Evolutionary conservation across 2,797 vertebrate genomes (phyloP), one percentile per base, ranked within the genome.

Genomic region (Myiothlypis coronata): DNA sequence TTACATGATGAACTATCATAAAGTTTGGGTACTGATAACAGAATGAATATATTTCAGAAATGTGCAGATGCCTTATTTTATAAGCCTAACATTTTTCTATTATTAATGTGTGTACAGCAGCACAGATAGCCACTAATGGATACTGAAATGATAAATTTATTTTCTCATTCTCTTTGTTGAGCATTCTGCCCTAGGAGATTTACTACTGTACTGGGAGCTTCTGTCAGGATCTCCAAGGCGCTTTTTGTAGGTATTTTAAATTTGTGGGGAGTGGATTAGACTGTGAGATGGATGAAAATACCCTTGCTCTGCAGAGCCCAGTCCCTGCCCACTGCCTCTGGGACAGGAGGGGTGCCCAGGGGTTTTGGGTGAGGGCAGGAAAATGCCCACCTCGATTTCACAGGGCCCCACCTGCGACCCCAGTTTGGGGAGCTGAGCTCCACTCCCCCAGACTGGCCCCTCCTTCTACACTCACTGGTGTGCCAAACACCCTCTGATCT

Each of bases 1-100:
- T 95, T 97, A 96, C 92, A 89, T 34, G 87, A 95, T 44, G 26
- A 83, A 83, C 74, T 88, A 81, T 96, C 92, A 94, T 83, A 95
- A 93, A 91, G 67, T 94, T 67, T 75, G 28, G 37, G 89, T 19
- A 18, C 50, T 69, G 74, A 96, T 47, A 94, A 83, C 55, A 71
- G 79, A 90, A 80, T 95, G n/a, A 87, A 96, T 87, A 55, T 46
- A 91, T 90, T 95, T 96, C 56, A 80, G 65, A 86, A 84, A 84
- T 46, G 35, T 60, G 41, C 43, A 93, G 78, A 96, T 87, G 65
- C 94, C 57, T 95, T 86, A 85, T 79, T 93, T 93, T 94, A 93
- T 91, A 93, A 91, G 60, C 34, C 82, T 57, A 93, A 68, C 30
- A 32, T 37, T 85, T 94, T 93, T 94, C 93, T 90, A 61, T 94